These are phyloP conservation scores for Mythimna pallens DNA, from an alignment of 2,888 invertebrate genomes.

Conservation along the genomic window DNA sequence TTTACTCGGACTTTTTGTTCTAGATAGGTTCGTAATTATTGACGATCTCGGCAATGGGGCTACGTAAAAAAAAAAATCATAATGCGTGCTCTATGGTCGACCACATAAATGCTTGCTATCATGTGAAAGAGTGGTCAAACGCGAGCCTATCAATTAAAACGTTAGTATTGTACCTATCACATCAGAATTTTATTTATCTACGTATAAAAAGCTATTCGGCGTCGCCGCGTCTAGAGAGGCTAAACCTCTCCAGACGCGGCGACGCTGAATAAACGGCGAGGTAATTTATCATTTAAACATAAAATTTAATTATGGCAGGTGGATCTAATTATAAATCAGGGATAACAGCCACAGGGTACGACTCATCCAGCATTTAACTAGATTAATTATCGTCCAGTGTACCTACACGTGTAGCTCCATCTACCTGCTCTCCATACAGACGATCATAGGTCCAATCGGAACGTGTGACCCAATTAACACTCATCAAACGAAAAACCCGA, in stretches of 20 bases:
- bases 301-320: not conserved
- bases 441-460: conserved; percentile 10
- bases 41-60: not conserved
- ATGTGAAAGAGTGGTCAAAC: too few relatives aligned
- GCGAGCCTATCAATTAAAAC: too few relatives aligned
- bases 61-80: not conserved
- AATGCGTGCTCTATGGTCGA: not conserved
- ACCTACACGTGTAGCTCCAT: not conserved
- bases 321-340: too few relatives aligned
- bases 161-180: not conserved
- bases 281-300: not conserved
- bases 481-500: conserved; percentile 6
- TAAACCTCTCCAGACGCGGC: too few relatives aligned
- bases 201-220: too few relatives aligned
- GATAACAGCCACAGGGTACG: not conserved
- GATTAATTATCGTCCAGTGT: not conserved
- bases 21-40: not conserved
- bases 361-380: not conserved
- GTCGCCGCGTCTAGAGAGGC: not conserved
- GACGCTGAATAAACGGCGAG: too few relatives aligned
- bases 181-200: not conserved
- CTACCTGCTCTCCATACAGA: not conserved
- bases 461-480: conserved; percentile 23
- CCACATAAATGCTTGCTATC: too few relatives aligned
- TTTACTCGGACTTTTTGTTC: not conserved